Percentiles rank a stretch among this genome's conserved stretches.
Evolutionary conservation across 2,888 invertebrate species (phyloP).

Genomic region (Sphaerophoria rueppellii): DNA sequence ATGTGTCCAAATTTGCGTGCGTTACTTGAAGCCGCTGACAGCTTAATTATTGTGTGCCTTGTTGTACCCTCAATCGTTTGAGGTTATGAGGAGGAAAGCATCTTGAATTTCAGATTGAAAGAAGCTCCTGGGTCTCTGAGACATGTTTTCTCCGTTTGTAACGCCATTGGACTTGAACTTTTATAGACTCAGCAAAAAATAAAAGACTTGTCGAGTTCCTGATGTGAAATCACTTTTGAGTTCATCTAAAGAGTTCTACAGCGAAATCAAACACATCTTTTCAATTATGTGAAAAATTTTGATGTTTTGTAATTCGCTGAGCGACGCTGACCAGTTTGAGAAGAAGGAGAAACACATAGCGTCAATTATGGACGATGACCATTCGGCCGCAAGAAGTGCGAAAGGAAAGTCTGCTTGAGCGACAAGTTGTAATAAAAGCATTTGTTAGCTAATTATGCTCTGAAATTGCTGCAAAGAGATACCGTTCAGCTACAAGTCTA

Average conservation of each 20-base stretch:
- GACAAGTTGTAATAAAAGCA: slow-evolving; percentile 22
- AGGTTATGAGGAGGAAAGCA: slow-evolving; percentile 1
- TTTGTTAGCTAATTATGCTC: slow-evolving; percentile 33
- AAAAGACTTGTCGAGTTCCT: slow-evolving; percentile 25
- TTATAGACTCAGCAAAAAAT: background rate
- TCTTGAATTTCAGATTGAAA: slow-evolving; percentile 25
- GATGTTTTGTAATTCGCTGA: slow-evolving; percentile 35
- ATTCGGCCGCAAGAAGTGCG: slow-evolving; percentile 37
- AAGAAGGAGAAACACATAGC: background rate
- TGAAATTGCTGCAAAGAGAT: slow-evolving; percentile 12
- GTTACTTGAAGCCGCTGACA: slow-evolving; percentile 1
- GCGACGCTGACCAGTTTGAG: background rate
- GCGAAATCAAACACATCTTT: slow-evolving; percentile 42
- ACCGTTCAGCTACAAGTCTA: slow-evolving; percentile 34
- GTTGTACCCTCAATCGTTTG: background rate
- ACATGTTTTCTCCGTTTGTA: background rate
- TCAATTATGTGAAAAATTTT: slow-evolving; percentile 54
- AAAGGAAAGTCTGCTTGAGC: slow-evolving; percentile 29
- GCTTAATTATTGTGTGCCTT: slow-evolving; percentile 4
- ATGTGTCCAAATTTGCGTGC: slow-evolving; percentile 4
- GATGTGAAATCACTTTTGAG: slow-evolving; percentile 6
- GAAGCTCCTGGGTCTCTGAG: background rate
- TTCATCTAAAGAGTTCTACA: slow-evolving; percentile 1
- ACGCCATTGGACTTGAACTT: slow-evolving; percentile 30
- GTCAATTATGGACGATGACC: slow-evolving; percentile 46